Evolutionary conservation across 1,140 invertebrate species (phyloP).

Genomic region (Brachionus rotundiformis): DNA sequence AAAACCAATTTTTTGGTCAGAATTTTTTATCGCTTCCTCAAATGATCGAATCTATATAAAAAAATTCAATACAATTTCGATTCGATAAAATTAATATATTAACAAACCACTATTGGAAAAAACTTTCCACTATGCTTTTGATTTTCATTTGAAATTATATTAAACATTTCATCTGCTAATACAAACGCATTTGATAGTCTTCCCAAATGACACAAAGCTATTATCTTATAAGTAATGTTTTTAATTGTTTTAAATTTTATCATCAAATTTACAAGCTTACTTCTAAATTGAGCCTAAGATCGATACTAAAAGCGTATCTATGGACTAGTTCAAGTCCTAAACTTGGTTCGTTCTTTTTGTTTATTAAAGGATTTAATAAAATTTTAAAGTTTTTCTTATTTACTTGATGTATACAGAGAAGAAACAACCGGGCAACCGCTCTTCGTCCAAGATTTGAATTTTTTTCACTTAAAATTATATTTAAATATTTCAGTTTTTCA

Average conservation of each 20-base stretch:
- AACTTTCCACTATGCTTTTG: constrained; percentile 36
- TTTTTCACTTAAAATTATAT: constrained; percentile 27
- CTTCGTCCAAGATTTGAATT: constrained; percentile 10
- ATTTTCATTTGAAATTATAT: background rate
- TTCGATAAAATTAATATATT: too few species aligned
- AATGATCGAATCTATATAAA: background rate
- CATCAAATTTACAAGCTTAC: background rate
- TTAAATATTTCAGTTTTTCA: constrained; percentile 1
- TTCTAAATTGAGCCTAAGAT: constrained; percentile 21
- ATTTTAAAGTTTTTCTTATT: background rate
- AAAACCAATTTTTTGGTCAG: background rate
- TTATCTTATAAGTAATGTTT: constrained; percentile 1
- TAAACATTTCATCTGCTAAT: constrained; percentile 36
- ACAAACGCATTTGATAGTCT: constrained; percentile 26
- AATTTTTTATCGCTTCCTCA: constrained; percentile 2
- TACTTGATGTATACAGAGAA: constrained; percentile 36
- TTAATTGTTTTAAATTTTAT: too few species aligned
- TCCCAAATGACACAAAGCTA: constrained; percentile 23
- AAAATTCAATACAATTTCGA: too few species aligned
- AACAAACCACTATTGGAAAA: constrained; percentile 17
- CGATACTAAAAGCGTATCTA: constrained; percentile 7
- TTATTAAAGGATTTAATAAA: background rate
- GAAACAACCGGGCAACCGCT: constrained; percentile 13
- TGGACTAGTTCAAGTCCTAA: background rate
- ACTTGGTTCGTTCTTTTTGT: constrained; percentile 20